Conservation (phyloP, 2,888 invertebrate species). For the Athalia cordata region DNA sequence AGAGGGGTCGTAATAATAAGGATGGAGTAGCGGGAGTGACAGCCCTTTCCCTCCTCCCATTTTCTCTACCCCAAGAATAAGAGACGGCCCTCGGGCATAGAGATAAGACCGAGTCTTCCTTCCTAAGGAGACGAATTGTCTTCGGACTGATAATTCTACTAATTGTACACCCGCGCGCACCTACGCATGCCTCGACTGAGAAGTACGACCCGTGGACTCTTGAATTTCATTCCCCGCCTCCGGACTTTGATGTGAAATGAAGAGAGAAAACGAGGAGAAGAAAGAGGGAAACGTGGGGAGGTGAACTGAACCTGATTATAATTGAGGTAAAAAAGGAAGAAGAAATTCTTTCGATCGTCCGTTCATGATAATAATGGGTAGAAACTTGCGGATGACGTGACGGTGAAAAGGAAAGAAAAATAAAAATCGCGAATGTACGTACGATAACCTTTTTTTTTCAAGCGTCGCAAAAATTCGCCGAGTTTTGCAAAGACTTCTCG, state of each 20-base stretch:
- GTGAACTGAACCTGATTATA: too few relatives aligned
- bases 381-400: too few relatives aligned
- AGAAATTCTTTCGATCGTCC: neutral
- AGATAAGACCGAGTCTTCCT: slow-evolving; percentile 58
- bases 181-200: neutral
- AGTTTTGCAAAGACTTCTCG: too few relatives aligned
- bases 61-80: slow-evolving; percentile 21
- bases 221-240: neutral
- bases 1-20: neutral
- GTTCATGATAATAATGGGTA: too few relatives aligned
- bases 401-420: too few relatives aligned
- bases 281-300: neutral
- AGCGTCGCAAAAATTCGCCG: too few relatives aligned
- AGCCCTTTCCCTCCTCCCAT: neutral
- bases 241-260: neutral
- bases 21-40: neutral
- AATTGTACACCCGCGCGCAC: slow-evolving; percentile 59
- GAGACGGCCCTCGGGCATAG: slow-evolving; percentile 53
- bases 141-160: slow-evolving; percentile 61
- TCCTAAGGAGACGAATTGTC: slow-evolving; percentile 55
- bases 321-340: neutral
- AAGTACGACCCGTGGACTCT: neutral
- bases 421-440: too few relatives aligned
- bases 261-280: neutral
- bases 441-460: too few relatives aligned